A percentile compares a stretch with the other conserved stretches of the same genome.
phyloP scores from a whole-genome alignment of 2,113 vertebrate genomes.

The Stegostoma tigrinum region DNA sequence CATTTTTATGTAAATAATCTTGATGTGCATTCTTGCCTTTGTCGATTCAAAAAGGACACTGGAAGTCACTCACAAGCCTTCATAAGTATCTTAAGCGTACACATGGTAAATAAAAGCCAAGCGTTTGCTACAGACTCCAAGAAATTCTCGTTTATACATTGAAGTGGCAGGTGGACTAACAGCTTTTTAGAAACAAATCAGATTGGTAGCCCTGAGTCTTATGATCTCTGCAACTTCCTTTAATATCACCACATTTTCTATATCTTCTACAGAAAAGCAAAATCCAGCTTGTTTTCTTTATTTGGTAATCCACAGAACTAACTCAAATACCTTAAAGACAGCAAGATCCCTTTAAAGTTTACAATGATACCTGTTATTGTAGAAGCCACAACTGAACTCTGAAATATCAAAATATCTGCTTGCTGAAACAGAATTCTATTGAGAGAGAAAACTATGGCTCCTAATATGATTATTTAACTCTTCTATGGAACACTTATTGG shows the following conservation, averaged over 20 bases:
- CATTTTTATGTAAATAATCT: too few species aligned
- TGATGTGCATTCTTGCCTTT: too few species aligned
- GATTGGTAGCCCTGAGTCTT: neutral
- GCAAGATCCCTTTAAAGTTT: neutral
- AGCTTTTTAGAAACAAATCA: neutral
- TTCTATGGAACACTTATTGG: neutral
- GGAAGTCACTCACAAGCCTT: neutral
- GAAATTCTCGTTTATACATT: neutral
- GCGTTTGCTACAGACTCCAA: neutral
- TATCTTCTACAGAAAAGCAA: neutral
- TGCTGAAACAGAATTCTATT: neutral
- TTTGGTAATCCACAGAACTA: neutral
- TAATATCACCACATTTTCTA: neutral
- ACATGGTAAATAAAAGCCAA: neutral
- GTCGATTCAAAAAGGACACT: neutral
- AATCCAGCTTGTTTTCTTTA: neutral
- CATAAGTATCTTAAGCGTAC: neutral
- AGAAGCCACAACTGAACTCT: too few species aligned
- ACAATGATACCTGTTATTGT: neutral
- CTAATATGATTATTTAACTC: neutral
- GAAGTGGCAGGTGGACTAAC: neutral
- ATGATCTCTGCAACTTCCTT: neutral
- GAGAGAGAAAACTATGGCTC: neutral
- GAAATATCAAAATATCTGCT: neutral
- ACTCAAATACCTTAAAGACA: neutral